Evolutionary conservation across 2,113 vertebrate species (phyloP).

Genomic region (Eulacestoma nigropectus): DNA sequence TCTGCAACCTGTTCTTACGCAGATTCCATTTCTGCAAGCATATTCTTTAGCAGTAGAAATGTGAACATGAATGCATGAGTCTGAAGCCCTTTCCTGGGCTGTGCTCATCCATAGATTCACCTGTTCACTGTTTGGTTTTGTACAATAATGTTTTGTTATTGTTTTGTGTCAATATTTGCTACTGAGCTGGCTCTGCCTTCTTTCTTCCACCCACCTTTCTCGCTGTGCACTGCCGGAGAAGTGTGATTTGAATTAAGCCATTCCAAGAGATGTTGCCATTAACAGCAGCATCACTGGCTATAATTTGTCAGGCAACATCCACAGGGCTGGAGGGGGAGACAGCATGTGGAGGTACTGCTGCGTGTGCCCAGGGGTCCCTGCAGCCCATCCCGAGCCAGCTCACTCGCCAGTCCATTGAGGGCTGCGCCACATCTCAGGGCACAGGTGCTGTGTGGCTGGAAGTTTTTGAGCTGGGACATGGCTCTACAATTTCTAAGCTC

Average conservation of each 20-base stretch:
- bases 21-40: background rate
- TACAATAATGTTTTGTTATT: background rate
- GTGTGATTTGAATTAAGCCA: background rate
- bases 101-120: background rate
- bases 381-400: background rate
- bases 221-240: background rate
- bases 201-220: conserved; percentile 12
- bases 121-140: background rate
- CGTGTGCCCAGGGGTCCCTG: accelerated
- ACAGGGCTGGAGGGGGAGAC: accelerated
- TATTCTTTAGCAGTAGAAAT: background rate
- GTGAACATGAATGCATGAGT: background rate
- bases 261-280: background rate
- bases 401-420: accelerated
- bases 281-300: background rate
- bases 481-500: background rate
- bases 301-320: background rate
- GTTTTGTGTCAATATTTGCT: conserved; percentile 25
- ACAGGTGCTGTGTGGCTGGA: accelerated
- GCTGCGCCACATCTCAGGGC: background rate
- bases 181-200: background rate
- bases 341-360: accelerated
- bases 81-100: background rate
- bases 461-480: background rate
- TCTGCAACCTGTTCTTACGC: background rate